Evolutionary conservation across 2,113 vertebrate species (phyloP), one percentile per base, ranked within the genome.

Genomic region (Corythoichthys haematopterus): DNA sequence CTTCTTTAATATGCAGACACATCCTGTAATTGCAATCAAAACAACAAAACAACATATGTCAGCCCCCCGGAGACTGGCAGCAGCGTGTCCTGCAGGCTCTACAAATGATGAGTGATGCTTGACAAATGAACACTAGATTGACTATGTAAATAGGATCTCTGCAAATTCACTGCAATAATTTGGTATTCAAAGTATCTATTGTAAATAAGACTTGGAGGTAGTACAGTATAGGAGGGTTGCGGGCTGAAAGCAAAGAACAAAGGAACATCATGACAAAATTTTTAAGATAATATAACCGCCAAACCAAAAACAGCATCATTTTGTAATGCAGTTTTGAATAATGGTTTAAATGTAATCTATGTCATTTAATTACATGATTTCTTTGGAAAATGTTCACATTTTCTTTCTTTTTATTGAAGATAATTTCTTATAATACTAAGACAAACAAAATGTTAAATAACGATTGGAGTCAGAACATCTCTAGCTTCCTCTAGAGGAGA

Each of bases 61-160:
- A 88, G 82, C 77, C 75, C 89, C 81, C 85, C 68, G 60, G 90
- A 84, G 84, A 76, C 77, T 68, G 75, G 65, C 78, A 71, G 70
- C 69, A 52, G 74, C 70, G 69, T 76, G 77, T 87, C 86, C 83
- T 76, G 84, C 85, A 82, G 86, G 81, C 85, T 79, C 67, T 48
- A 71, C 81, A 87, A 85, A 90, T 87, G 82, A 85, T 87, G 86
- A 90, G 87, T 88, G 89, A 91, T 90, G 84, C 82, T 88, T 88
- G 89, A 90, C 89, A 90, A 90, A 90, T 89, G 87, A 91, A 81
- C 78, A 72, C 73, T 80, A 87, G 84, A 90, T 89, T 90, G 89
- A 75, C 81, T 84, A 78, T 84, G 88, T 90, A 89, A 88, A 90
- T 91, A 15, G 33, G 5, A 36, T 57, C 35, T 57, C 55, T 57